A percentile compares a stretch with the other conserved stretches of the same genome.
phyloP scores from a whole-genome alignment of 2,113 vertebrate genomes.

The Neotoma lepida region DNA sequence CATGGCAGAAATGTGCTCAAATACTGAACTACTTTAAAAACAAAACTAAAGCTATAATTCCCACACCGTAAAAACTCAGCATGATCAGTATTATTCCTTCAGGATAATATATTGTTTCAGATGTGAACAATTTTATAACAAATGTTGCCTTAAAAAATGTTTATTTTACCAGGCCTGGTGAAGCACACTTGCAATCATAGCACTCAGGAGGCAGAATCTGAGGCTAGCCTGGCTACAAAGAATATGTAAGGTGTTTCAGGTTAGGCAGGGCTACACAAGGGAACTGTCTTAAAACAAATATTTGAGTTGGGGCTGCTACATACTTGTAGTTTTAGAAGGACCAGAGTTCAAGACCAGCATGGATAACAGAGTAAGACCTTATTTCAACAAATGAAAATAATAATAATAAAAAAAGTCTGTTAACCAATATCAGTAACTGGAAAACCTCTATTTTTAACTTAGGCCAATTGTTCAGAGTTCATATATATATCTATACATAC shows the following conservation, averaged over 20 bases:
- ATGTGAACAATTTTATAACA: conserved; percentile 35
- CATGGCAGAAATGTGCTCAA: conserved; percentile 42
- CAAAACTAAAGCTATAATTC: conserved; percentile 22
- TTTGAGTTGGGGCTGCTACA: neutral
- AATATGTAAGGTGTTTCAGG: neutral
- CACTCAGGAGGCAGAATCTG: neutral
- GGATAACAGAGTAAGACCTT: neutral
- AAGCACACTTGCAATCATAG: neutral
- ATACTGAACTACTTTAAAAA: neutral
- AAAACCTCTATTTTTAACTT: conserved; percentile 35
- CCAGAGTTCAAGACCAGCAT: neutral
- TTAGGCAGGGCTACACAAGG: neutral
- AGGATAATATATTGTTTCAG: conserved; percentile 53
- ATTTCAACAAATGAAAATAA: neutral
- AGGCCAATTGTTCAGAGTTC: neutral
- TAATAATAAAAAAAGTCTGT: neutral
- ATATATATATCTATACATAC: neutral
- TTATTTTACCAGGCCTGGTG: neutral
- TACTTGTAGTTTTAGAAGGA: neutral
- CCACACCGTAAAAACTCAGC: conserved; percentile 20
- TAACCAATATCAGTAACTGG: conserved; percentile 37
- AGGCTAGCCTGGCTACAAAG: neutral
- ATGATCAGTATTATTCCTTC: neutral
- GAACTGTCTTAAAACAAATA: neutral
- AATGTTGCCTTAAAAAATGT: conserved; percentile 12